A percentile compares a stretch with the other conserved stretches of the same genome.
These are phyloP conservation scores for Semaprochilodus insignis DNA, from an alignment of 2,797 vertebrate species.

Conservation along the genomic window DNA sequence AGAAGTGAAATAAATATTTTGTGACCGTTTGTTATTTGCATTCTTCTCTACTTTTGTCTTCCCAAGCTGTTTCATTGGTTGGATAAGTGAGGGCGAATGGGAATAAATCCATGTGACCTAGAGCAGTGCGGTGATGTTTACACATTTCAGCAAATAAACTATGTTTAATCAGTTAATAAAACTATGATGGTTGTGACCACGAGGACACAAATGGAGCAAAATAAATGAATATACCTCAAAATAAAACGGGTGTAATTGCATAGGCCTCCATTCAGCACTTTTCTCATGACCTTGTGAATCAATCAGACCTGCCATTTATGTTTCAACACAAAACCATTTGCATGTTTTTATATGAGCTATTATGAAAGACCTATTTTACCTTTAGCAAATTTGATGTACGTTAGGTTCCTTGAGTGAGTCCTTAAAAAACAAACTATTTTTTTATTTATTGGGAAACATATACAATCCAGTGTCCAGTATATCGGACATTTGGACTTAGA, in stretches of 20 bases:
- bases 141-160: neutral
- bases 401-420: too few species aligned
- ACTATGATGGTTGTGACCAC: neutral
- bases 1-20: slow-evolving; percentile 59
- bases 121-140: neutral
- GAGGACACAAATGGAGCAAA: neutral
- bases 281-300: neutral
- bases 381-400: neutral
- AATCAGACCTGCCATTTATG: neutral
- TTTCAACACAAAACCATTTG: neutral
- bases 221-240: neutral
- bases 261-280: neutral
- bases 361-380: neutral
- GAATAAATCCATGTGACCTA: neutral
- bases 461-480: too few species aligned
- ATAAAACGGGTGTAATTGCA: slow-evolving; percentile 5
- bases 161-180: neutral
- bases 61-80: neutral
- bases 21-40: slow-evolving; percentile 30
- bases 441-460: too few species aligned
- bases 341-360: neutral
- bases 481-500: too few species aligned
- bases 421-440: too few species aligned
- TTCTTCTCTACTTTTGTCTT: neutral
- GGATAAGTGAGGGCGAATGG: neutral